Evolutionary conservation across 2,113 vertebrate species (phyloP), one percentile per base, ranked within the genome.

Genomic region (Ophiodon elongatus): DNA sequence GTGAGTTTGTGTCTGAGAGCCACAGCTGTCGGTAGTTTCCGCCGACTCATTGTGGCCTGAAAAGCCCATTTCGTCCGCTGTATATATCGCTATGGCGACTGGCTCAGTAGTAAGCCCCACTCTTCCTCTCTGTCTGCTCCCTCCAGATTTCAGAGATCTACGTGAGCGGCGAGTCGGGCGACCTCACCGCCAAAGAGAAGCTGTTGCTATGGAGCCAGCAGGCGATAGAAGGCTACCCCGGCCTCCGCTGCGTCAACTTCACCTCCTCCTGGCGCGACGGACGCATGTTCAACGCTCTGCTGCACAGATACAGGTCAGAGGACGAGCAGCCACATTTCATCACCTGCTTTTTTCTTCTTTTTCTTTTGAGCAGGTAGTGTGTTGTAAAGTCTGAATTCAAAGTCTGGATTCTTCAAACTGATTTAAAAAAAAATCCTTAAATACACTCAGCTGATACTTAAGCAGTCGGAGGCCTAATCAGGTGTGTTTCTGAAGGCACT

Each of bases 101-200:
- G 23, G 8, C 54, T 25, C 8, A 9, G 1, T 11, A 50, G 0
- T 65, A 50, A 70, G 10, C 4, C 23, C 1, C 1, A 2, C 17
- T n/a, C 5, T 25, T 6, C 43, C 29, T 43, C 23, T 35, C 37
- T 76, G 35, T 80, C 84, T 37, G 4, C 56, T 67, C 23, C 52
- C 31, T 54, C 0, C 95, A 99, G 98, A 99, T 99, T 88, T 99
- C 98, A 0, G 98, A 99, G 92, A 99, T 99, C 92, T 99, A 99
- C 81, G 98, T 99, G 93, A 97, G 97, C 0, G 98, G 98, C 10
- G 98, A 99, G 86, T 97, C 96, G 0, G 96, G 97, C 45, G 98
- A 99, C 86, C 97, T 99, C 96, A 99, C 98, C 0, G 98, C 98
- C 91, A 99, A 99, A 95, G 98, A 99, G 90, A 99, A 99, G 92